phyloP scores from a whole-genome alignment of 2,888 invertebrate genomes.

The Nesidiocoris tenuis region DNA sequence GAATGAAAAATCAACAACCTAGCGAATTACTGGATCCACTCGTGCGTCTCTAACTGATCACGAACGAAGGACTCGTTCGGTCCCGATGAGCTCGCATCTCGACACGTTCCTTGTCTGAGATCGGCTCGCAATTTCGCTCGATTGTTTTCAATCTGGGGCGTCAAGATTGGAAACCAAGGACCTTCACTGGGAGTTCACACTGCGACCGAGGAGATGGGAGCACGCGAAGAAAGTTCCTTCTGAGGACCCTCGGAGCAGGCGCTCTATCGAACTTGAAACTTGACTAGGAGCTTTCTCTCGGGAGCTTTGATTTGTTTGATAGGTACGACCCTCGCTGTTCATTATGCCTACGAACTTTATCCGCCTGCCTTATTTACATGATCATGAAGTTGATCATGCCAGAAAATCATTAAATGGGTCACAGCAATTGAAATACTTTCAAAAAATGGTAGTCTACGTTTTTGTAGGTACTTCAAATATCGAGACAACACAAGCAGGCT shows the following conservation, averaged over 20 bases:
- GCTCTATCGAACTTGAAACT: not conserved
- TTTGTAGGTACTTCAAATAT: no score
- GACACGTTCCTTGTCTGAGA: not conserved
- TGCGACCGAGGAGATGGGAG: not conserved
- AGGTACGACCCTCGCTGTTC: no score
- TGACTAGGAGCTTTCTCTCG: not conserved
- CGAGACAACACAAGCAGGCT: no score
- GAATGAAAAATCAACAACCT: not conserved
- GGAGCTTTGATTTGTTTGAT: no score
- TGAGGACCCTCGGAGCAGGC: not conserved
- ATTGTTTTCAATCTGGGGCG: not conserved
- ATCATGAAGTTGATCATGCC: no score
- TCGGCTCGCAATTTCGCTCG: not conserved
- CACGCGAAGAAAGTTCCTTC: not conserved
- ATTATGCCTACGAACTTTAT: no score
- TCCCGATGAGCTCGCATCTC: no score
- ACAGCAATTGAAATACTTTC: no score
- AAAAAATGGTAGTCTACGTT: no score
- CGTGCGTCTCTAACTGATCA: not conserved
- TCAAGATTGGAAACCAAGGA: not conserved
- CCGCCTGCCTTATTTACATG: no score
- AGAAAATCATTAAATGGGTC: no score
- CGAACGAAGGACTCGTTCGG: not conserved
- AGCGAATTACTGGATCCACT: not conserved
- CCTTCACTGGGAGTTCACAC: not conserved